Percentiles rank a stretch among this genome's conserved stretches.
Conservation (phyloP, 2,888 invertebrate species). For the Plebejus argus region DNA sequence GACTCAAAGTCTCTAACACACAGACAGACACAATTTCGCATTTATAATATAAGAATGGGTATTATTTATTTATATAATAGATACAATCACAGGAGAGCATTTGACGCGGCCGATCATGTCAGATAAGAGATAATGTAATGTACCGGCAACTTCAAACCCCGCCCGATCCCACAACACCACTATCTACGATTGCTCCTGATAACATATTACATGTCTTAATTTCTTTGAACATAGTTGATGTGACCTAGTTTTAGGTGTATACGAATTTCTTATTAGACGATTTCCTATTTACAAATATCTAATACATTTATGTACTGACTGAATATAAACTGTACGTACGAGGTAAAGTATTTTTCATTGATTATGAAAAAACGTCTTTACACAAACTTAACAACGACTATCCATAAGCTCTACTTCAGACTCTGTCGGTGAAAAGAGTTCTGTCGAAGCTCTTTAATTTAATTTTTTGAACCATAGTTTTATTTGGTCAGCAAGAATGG, state of each 20-base stretch:
- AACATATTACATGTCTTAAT: constrained; percentile 14
- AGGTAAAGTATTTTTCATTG: no score
- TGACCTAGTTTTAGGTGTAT: not conserved
- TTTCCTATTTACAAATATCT: not conserved
- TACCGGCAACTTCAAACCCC: constrained; percentile 56
- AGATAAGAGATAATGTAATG: constrained; percentile 59
- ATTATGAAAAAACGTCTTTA: no score
- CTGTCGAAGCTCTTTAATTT: not conserved
- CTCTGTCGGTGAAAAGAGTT: no score
- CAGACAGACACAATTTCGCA: no score
- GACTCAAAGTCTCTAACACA: no score
- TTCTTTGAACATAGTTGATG: not conserved
- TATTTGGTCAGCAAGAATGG: no score
- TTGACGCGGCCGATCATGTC: constrained; percentile 41
- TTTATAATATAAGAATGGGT: not conserved
- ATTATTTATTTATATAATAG: constrained; percentile 16
- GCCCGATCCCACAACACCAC: constrained; percentile 34
- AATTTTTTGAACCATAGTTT: not conserved
- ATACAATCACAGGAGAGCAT: constrained; percentile 38
- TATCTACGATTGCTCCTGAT: constrained; percentile 30
- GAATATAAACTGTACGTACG: no score
- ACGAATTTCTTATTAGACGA: not conserved
- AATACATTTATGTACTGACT: no score
- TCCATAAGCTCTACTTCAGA: not conserved
- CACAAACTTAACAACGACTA: no score